These are phyloP conservation scores for Danionella dracula DNA, from an alignment of 2,797 vertebrate genomes.

Conservation along the genomic window DNA sequence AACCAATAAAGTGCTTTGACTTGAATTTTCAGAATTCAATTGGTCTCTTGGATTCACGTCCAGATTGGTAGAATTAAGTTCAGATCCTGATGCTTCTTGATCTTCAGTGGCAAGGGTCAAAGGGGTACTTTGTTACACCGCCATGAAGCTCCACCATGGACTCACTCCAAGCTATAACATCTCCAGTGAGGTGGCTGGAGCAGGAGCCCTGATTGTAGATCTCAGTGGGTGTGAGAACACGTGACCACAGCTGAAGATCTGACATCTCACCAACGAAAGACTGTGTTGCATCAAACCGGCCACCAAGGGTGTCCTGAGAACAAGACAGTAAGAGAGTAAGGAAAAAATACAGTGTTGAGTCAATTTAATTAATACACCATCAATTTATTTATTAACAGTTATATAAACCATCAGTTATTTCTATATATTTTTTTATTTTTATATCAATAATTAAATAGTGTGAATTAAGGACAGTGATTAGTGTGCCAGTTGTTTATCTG, in stretches of 20 bases:
- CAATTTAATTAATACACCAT: too few relatives aligned
- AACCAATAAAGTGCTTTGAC: conserved; percentile 37
- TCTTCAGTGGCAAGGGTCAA: conserved; percentile 73
- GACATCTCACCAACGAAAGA: conserved; percentile 78
- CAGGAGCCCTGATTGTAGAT: conserved; percentile 72
- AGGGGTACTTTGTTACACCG: conserved; percentile 71
- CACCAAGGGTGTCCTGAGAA: conserved; percentile 74
- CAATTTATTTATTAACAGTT: too few relatives aligned
- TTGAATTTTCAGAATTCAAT: too few relatives aligned
- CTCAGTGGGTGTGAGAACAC: conserved; percentile 69
- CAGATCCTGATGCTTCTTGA: not conserved
- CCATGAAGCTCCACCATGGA: conserved; percentile 74
- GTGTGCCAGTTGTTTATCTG: too few relatives aligned
- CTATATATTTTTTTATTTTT: too few relatives aligned
- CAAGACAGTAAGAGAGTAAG: not conserved
- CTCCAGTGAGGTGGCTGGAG: conserved; percentile 60
- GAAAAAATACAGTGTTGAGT: too few relatives aligned
- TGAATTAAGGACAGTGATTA: too few relatives aligned
- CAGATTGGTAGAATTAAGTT: not conserved
- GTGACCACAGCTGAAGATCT: conserved; percentile 79
- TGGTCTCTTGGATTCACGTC: too few relatives aligned
- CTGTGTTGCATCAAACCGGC: conserved; percentile 78
- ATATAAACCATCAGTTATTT: too few relatives aligned
- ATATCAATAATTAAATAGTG: too few relatives aligned
- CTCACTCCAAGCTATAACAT: conserved; percentile 73